Base-by-base conservation (phyloP, 1,140 invertebrate species). In the Drosophila busckii region DNA sequence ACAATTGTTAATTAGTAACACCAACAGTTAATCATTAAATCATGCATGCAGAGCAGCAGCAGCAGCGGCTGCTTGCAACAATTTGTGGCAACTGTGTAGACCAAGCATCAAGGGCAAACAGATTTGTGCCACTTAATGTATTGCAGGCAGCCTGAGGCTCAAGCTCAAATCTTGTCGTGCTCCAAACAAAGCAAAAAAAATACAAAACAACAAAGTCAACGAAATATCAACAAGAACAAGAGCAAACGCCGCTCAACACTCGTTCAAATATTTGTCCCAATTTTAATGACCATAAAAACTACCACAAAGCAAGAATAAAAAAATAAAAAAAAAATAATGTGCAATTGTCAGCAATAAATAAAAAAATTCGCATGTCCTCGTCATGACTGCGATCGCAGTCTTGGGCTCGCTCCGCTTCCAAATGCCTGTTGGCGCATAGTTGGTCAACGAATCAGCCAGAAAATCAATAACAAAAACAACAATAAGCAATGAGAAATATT, bases 331-430 rank as follows among this genome's bases (percentile, higher is more conserved):
- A 25, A 25, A 45, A 44, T 25, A 29, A 46, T 84, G 69, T 80
- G 70, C 78, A 76, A 83, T 83, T 83, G 76, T 83, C 78, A 83
- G 76, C 76, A 83, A 83, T 83, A 83, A 83, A 83, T 83, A 82
- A 82, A 75, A n/a, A 75, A 75, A 68, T 82, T 82, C 76, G 70
- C 69, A 82, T 82, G 75, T 82, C 75, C 75, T 82, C 75, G 64
- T 62, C n/a, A n/a, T 50, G 29, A 45, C 34, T 56, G 31, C 15
- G 13, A 44, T 52, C 13, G 13, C n/a, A n/a, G n/a, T n/a, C 37
- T 58, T 58, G 46, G 19, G 46, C 22, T 41, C 54, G 42, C 50
- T 45, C 38, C 31, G 29, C 9, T 26, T 34, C 50, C 29, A 45
- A 48, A 32, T 80, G 76, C 76, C 76, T 82, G 67, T 52, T 59